These are phyloP conservation scores for Otus scops DNA, from an alignment of 2,797 vertebrate genomes.

Conservation along the genomic window DNA sequence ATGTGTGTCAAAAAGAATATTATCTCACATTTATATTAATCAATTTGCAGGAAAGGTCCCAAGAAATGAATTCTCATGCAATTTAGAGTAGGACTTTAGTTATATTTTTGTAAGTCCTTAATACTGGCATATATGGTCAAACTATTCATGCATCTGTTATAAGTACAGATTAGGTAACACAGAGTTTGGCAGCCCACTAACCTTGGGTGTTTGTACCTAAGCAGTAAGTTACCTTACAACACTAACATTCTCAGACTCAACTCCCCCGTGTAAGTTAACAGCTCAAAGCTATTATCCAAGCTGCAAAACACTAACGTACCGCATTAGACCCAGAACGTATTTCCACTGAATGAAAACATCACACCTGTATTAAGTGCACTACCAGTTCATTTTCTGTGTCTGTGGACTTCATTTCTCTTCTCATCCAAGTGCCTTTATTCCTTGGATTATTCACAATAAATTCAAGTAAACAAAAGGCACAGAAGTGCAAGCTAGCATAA, in stretches of 20 bases:
- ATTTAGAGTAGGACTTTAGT: neutral
- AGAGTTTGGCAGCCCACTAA: conserved; percentile 29
- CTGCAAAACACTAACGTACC: neutral
- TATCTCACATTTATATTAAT: conserved; percentile 17
- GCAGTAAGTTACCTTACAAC: conserved; percentile 35
- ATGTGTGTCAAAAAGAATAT: neutral
- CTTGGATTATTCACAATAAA: conserved; percentile 35
- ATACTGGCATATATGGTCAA: conserved; percentile 17
- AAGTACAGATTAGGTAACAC: neutral
- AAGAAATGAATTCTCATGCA: conserved; percentile 5
- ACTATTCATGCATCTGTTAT: neutral
- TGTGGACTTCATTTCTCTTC: neutral
- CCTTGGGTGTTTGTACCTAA: neutral
- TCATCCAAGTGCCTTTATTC: conserved; percentile 38
- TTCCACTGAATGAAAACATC: neutral
- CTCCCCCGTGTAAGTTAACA: neutral
- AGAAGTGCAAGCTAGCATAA: conserved; percentile 49
- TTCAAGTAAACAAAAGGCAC: conserved; percentile 57
- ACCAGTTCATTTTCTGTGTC: conserved; percentile 25
- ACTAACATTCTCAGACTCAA: neutral
- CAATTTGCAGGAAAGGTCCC: conserved; percentile 10
- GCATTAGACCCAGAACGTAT: neutral
- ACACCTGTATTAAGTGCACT: neutral
- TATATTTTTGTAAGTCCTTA: conserved; percentile 22
- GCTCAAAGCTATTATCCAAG: neutral